phyloP scores from a whole-genome alignment of 2,888 invertebrate genomes.

The Drosophila picticornis region DNA sequence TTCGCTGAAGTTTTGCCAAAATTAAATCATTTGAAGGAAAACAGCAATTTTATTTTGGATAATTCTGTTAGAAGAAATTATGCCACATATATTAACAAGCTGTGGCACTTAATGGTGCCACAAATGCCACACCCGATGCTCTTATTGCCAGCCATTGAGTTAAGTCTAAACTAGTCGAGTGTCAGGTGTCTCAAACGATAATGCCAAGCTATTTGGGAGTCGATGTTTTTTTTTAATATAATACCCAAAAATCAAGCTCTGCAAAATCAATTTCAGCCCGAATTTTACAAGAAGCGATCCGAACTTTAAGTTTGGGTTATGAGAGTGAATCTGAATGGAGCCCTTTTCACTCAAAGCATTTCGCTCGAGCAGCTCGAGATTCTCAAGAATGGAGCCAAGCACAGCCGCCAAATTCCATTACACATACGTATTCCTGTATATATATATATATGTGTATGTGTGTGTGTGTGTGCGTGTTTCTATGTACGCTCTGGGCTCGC shows the following conservation, averaged over 20 bases:
- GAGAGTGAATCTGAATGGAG: conserved; percentile 23
- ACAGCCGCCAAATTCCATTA: conserved; percentile 59
- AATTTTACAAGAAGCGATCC: conserved; percentile 10
- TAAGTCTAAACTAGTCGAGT: conserved; percentile 15
- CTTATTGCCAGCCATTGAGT: neutral
- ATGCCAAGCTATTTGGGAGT: conserved; percentile 37
- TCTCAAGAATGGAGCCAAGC: conserved; percentile 40
- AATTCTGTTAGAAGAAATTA: neutral
- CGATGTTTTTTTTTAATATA: conserved; percentile 51
- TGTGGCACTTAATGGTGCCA: conserved; percentile 3
- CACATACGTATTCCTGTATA: conserved; percentile 25
- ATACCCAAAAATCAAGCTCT: conserved; percentile 39
- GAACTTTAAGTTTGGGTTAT: conserved; percentile 12
- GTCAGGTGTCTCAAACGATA: conserved; percentile 68
- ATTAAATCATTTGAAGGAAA: neutral
- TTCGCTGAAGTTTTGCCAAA: neutral
- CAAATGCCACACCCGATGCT: conserved; percentile 17
- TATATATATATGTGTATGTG: neutral
- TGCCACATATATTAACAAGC: neutral
- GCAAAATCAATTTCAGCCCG: conserved; percentile 53
- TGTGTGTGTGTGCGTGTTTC: neutral
- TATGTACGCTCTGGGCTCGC: conserved; percentile 11
- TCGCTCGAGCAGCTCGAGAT: conserved; percentile 57
- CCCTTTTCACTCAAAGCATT: conserved; percentile 61
- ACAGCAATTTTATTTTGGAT: neutral